phyloP scores from a whole-genome alignment of 1,140 invertebrate genomes.

The Kradibia gibbosae region DNA sequence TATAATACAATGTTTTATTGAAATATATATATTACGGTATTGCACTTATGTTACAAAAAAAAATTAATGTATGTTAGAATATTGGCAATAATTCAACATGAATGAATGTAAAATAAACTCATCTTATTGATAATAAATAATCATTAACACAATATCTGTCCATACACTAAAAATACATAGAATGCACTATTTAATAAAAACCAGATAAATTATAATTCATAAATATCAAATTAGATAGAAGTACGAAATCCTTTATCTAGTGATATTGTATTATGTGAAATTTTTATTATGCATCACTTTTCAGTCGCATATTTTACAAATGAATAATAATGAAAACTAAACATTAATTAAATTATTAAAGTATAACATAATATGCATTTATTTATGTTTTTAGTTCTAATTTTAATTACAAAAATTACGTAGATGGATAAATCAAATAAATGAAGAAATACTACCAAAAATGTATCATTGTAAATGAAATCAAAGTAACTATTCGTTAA shows the following conservation, averaged over 20 bases:
- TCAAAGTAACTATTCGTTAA: too few relatives aligned
- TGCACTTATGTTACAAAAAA: too few relatives aligned
- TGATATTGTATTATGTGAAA: neutral
- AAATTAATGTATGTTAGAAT: neutral
- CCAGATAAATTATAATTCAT: constrained; percentile 4
- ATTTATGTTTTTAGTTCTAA: too few relatives aligned
- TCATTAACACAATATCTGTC: constrained; percentile 3
- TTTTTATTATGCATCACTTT: constrained; percentile 30
- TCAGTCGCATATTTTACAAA: neutral
- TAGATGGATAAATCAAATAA: too few relatives aligned
- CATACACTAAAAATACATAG: neutral
- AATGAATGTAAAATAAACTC: neutral
- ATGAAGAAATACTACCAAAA: too few relatives aligned
- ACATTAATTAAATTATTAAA: too few relatives aligned
- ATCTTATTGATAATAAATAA: constrained; percentile 20
- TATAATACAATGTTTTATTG: neutral
- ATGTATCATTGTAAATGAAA: too few relatives aligned
- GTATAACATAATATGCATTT: too few relatives aligned
- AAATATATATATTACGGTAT: neutral
- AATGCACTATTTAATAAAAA: neutral
- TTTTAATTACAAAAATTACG: too few relatives aligned
- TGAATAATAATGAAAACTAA: neutral
- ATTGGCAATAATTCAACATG: neutral
- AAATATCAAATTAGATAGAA: neutral
- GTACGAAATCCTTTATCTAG: neutral